These are phyloP conservation scores for Tychaedon coryphoeus DNA, from an alignment of 2,113 vertebrate genomes.

Conservation along the genomic window DNA sequence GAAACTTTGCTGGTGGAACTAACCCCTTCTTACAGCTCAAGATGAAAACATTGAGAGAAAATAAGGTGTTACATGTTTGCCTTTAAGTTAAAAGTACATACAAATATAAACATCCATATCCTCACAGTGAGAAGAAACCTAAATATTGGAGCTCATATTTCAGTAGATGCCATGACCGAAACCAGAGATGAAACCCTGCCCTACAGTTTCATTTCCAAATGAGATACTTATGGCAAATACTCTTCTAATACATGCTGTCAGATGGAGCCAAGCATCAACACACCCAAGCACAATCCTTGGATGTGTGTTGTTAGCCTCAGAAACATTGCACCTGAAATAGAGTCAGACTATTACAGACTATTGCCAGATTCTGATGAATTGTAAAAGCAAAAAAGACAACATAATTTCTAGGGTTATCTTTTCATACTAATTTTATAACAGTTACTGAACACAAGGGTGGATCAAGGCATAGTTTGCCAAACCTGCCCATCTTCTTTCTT, in stretches of 20 bases:
- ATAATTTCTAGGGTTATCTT: neutral
- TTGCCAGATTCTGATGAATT: neutral
- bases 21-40: neutral
- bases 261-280: neutral
- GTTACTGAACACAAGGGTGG: accelerated
- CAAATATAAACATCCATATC: neutral
- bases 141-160: neutral
- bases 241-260: neutral
- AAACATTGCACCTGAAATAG: neutral
- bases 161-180: neutral
- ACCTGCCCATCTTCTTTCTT: neutral
- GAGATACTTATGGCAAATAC: neutral
- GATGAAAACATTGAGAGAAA: neutral
- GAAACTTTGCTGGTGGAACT: neutral
- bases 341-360: too few species aligned
- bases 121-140: neutral
- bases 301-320: neutral
- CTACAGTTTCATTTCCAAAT: neutral
- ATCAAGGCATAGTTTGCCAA: neutral
- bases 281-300: neutral
- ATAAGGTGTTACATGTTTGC: neutral
- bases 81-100: neutral
- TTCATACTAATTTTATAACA: neutral
- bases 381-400: neutral
- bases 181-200: neutral